phyloP scores from a whole-genome alignment of 1,140 invertebrate genomes.

The Cherax quadricarinatus region DNA sequence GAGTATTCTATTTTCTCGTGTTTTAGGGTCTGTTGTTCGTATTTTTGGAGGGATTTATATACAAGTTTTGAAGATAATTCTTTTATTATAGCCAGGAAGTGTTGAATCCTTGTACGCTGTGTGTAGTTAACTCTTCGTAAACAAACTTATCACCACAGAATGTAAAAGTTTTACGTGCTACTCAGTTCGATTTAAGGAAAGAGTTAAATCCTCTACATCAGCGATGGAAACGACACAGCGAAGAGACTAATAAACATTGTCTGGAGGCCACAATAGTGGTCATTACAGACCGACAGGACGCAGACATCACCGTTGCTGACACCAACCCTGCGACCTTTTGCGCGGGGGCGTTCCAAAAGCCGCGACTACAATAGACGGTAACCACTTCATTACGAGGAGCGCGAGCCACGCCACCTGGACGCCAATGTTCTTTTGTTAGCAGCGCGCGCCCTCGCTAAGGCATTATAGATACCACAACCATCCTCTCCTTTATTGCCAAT shows the following conservation, averaged over 20 bases:
- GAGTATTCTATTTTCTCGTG: too few relatives aligned
- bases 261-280: conserved; percentile 29
- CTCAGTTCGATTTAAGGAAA: neutral
- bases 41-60: too few relatives aligned
- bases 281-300: conserved; percentile 34
- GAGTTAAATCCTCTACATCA: neutral
- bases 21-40: too few relatives aligned
- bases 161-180: neutral
- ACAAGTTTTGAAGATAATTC: too few relatives aligned
- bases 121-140: too few relatives aligned
- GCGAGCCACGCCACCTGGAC: conserved; percentile 37
- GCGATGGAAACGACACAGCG: neutral
- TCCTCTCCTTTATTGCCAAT: neutral
- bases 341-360: conserved; percentile 1
- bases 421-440: conserved; percentile 6
- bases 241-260: conserved; percentile 33
- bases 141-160: too few relatives aligned
- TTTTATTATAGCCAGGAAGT: too few relatives aligned
- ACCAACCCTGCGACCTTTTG: neutral
- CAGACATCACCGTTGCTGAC: conserved; percentile 18
- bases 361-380: conserved; percentile 4
- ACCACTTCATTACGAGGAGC: conserved; percentile 47
- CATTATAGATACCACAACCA: neutral
- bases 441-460: conserved; percentile 4
- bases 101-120: too few relatives aligned